Percentiles rank a stretch among this genome's conserved stretches.
These are phyloP conservation scores for Branchipolynoe longqiensis DNA, from an alignment of 2,888 invertebrate genomes.

Conservation along the genomic window DNA sequence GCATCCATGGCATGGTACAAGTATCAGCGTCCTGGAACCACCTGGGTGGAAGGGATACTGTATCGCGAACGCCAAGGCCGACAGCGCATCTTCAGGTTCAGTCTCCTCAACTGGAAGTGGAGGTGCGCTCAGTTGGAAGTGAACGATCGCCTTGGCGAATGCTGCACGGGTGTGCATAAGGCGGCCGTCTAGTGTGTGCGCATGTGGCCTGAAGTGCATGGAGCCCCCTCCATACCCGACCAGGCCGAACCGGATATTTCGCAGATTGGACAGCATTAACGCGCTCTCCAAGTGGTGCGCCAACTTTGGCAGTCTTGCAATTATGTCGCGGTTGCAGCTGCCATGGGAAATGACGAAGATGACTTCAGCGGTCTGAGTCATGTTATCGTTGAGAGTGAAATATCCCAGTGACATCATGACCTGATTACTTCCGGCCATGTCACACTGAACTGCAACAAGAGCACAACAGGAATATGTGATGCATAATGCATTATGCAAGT, in stretches of 20 bases:
- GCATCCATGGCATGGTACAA: background rate
- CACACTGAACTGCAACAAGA: background rate
- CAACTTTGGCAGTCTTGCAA: slow-evolving; percentile 73
- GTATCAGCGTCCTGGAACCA: background rate
- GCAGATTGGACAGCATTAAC: slow-evolving; percentile 62
- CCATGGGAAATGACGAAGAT: slow-evolving; percentile 91
- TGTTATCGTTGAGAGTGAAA: too few relatives aligned
- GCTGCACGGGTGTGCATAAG: background rate
- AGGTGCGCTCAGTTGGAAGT: background rate
- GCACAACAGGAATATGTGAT: too few relatives aligned
- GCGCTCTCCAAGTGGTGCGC: slow-evolving; percentile 71
- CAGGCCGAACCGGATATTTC: slow-evolving; percentile 5
- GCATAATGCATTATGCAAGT: too few relatives aligned
- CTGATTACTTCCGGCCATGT: background rate
- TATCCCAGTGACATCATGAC: background rate
- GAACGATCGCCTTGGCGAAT: background rate
- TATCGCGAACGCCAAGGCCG: background rate
- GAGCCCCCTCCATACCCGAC: slow-evolving; percentile 4
- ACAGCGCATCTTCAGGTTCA: background rate
- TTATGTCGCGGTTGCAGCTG: slow-evolving; percentile 89
- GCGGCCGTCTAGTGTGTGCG: background rate
- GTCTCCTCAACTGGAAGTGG: slow-evolving; percentile 59
- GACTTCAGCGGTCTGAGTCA: slow-evolving; percentile 90
- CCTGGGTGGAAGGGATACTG: background rate
- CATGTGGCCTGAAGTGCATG: background rate